Base-by-base conservation (phyloP, 1,140 invertebrate species). In the Cotesia typhae region DNA sequence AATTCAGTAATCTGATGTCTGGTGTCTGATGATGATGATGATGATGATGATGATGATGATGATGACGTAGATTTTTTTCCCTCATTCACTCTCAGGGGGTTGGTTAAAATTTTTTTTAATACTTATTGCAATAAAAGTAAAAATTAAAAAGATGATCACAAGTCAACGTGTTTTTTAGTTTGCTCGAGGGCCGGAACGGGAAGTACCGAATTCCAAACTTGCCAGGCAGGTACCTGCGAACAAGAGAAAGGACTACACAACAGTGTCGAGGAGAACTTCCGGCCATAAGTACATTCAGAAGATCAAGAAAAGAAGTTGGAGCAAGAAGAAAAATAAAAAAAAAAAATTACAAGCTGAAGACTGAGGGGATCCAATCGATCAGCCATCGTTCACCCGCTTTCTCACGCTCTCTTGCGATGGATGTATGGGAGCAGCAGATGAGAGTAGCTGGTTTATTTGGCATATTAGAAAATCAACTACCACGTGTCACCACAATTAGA, bases 161-260 rank as follows among this genome's bases (percentile, higher is more conserved):
- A 67, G 36, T 63, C 35, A 41, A 12, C 3, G 17, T 63, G 4
- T 70, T 59, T 70, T 47, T 47, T 10, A 9, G 41, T 6, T 28
- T 70, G 35, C 4, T 20, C 38, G 7, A 59, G 59, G n/a, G 47
- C 67, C 71, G 69, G 60, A 68, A 77, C 77, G 74, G 80, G 80
- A 81, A 81, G 77, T 81, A 81, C 76, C 78, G 81, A 81, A 81
- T 81, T 81, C 78, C 80, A 81, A 79, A 81, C 77, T 76, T 67
- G 72, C 14, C 28, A 72, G 71, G 52, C 78, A 73, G 72, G 71
- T 71, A 59, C 64, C 75, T 52, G 36, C 10, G 4, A 38, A 47
- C 36, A 59, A 57, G 67, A 59, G 73, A 73, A 77, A 77, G 72
- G 77, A 63, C 72, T n/a, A 55, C 53, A 55, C 66, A 75, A 28